Percentiles rank a stretch among this genome's conserved stretches.
Evolutionary conservation across 2,888 invertebrate genomes (phyloP).

Genomic region (Cecidostiba fungosa): DNA sequence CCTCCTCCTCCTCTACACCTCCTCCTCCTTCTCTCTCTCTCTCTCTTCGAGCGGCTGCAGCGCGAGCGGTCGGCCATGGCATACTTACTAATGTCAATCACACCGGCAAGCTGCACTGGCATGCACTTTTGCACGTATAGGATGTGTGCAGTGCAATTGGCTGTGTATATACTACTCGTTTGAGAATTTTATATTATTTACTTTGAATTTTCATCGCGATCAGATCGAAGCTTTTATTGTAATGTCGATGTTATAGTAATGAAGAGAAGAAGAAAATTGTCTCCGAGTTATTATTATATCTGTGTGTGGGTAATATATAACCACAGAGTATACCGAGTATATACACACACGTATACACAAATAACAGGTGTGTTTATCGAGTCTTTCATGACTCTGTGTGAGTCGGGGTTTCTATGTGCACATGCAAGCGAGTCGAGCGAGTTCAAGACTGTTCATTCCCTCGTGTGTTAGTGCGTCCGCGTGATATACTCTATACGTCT

Average conservation of each 20-base stretch:
- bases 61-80: conserved; percentile 79
- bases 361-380: conserved; percentile 13
- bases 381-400: not conserved
- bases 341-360: too few species aligned
- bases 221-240: not conserved
- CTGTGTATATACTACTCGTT: conserved; percentile 1
- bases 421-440: not conserved
- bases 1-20: conserved; percentile 27
- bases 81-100: conserved; percentile 81
- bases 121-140: conserved; percentile 71
- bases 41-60: conserved; percentile 30
- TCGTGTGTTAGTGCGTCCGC: not conserved
- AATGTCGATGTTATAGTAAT: too few species aligned
- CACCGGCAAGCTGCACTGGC: conserved; percentile 73
- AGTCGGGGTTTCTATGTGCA: not conserved
- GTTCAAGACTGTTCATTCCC: conserved; percentile 15
- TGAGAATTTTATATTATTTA: not conserved
- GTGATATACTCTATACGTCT: not conserved
- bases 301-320: not conserved
- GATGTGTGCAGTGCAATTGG: too few species aligned
- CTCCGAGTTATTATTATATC: not conserved
- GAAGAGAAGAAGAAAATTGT: too few species aligned
- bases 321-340: not conserved
- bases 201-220: not conserved
- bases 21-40: conserved; percentile 23